A percentile compares a stretch with the other conserved stretches of the same genome.
These are phyloP conservation scores for Uria aalge DNA, from an alignment of 2,113 vertebrate genomes.

Conservation along the genomic window DNA sequence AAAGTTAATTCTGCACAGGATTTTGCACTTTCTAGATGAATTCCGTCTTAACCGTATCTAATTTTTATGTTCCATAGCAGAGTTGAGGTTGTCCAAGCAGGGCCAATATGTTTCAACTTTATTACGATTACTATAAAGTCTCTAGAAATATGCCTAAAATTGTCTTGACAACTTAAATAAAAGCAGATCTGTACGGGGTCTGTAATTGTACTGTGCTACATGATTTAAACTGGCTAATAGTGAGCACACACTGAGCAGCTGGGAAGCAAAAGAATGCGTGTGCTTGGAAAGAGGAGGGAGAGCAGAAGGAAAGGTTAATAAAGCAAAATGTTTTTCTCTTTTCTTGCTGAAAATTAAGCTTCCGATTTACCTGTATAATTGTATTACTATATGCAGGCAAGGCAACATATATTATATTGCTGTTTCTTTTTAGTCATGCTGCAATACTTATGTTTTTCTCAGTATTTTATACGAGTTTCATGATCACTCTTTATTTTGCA, in stretches of 20 bases:
- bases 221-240: conserved; percentile 23
- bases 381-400: not conserved
- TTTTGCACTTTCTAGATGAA: not conserved
- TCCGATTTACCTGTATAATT: not conserved
- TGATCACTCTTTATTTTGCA: not conserved
- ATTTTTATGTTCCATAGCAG: not conserved
- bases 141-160: conserved; percentile 23
- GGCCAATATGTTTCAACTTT: not conserved
- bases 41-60: not conserved
- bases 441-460: not conserved
- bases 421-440: not conserved
- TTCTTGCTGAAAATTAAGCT: not conserved
- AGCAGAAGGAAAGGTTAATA: conserved; percentile 17
- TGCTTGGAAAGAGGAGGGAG: not conserved
- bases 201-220: conserved; percentile 21
- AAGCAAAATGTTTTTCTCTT: not conserved
- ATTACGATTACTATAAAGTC: not conserved
- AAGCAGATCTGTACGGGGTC: conserved; percentile 45
- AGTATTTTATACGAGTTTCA: not conserved
- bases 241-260: conserved; percentile 37
- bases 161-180: conserved; percentile 50
- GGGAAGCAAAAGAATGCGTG: not conserved
- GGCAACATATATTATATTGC: not conserved
- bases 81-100: not conserved
- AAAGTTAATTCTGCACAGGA: not conserved